Evolutionary conservation across 2,113 vertebrate genomes (phyloP), one percentile per base, ranked within the genome.

Genomic region (Accipiter cooperii): DNA sequence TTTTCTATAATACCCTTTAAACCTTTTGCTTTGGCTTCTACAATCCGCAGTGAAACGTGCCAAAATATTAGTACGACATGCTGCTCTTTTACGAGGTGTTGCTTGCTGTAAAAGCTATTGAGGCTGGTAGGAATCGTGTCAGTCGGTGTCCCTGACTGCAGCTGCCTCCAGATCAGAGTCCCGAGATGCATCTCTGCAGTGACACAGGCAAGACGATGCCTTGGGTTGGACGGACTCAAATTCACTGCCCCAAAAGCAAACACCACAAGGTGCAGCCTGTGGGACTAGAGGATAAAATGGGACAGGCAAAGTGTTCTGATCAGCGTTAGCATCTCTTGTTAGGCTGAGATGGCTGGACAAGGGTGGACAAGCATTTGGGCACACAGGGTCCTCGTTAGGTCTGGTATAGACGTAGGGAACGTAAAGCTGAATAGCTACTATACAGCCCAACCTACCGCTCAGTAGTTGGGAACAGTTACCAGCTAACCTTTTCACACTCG

Each of bases 301-400:
- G 58, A 10, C 24, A 63, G 51, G 51, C 51, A 42, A 29, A 70
- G 22, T 1, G 0, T 44, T 76, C 52, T 17, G 24, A 33, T 46
- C 25, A 7, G 51, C 63, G 63, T 20, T 21, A 31, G 15, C 31
- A 15, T 26, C 79, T 83, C n/a, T 31, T 38, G 8, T 74, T 17
- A 17, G 79, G 8, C 18, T 17, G 88, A 75, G 47, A 16, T 73
- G 71, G 31, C 22, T 31, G 64, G 46, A 5, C 17, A 12, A 54
- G 57, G 36, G 21, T 63, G 51, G 40, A 10, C 34, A 21, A 38
- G 65, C 8, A 3, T 68, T 51, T 42, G 47, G 75, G 69, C 25
- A 33, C 26, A 10, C 0, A 0, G 40, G 33, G 33, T 34, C 21
- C 46, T 83, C 10, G 0, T 47, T 46, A 24, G 44, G 17, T 52